Conservation (phyloP, 2,113 vertebrate genomes). For the Pao palembangensis region DNA sequence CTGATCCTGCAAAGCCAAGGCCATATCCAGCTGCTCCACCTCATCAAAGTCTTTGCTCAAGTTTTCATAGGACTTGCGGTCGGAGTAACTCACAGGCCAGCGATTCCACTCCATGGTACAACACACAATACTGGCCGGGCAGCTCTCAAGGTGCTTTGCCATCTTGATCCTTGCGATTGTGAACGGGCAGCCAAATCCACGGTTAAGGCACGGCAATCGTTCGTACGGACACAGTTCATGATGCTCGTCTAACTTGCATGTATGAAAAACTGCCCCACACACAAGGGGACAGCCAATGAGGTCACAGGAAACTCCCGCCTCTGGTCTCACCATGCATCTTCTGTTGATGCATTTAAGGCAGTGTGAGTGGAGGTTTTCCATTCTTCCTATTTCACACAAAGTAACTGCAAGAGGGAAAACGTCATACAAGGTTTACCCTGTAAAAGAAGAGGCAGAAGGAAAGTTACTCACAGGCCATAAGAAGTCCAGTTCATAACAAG, state of each 20-base stretch:
- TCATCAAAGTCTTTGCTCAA: conserved; percentile 93
- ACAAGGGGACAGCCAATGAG: conserved; percentile 90
- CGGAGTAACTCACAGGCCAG: conserved; percentile 97
- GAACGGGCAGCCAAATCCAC: conserved; percentile 93
- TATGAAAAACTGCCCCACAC: conserved; percentile 95
- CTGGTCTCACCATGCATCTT: conserved; percentile 90
- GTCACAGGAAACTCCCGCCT: conserved; percentile 87
- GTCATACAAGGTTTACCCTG: not conserved
- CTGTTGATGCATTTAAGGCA: conserved; percentile 94
- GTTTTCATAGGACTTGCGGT: conserved; percentile 95
- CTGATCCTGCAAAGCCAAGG: conserved; percentile 96
- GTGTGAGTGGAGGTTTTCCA: conserved; percentile 90
- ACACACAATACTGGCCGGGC: conserved; percentile 96
- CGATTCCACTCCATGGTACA: conserved; percentile 99
- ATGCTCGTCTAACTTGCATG: conserved; percentile 91
- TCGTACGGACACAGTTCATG: conserved; percentile 91
- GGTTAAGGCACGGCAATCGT: conserved; percentile 92
- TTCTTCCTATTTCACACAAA: conserved; percentile 45
- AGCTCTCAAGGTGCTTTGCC: conserved; percentile 88
- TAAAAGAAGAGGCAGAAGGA: conserved; percentile 9
- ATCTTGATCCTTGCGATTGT: conserved; percentile 85
- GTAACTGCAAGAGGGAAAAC: too few species aligned
- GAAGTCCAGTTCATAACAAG: too few species aligned
- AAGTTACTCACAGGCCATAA: not conserved
- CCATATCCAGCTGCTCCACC: conserved; percentile 97